Conservation (phyloP, 2,113 vertebrate genomes). For the Morone chrysops region DNA sequence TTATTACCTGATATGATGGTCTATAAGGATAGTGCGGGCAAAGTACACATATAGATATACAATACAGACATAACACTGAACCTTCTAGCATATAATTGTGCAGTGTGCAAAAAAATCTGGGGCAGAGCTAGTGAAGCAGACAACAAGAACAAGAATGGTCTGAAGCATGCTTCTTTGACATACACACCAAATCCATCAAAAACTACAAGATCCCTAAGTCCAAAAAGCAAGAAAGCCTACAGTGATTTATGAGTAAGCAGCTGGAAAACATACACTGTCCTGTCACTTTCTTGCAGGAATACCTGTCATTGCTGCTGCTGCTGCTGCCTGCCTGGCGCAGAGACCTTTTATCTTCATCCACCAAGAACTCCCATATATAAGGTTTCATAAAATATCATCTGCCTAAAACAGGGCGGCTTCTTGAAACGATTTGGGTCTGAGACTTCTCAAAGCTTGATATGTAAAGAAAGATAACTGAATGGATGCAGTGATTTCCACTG, state of each 20-base stretch:
- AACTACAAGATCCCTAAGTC: not conserved
- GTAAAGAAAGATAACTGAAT: not conserved
- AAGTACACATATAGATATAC: too few relatives aligned
- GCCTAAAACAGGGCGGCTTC: not conserved
- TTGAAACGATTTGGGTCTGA: not conserved
- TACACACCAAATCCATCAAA: slow-evolving; percentile 19
- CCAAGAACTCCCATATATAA: slow-evolving; percentile 4
- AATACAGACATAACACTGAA: not conserved
- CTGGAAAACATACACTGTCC: slow-evolving; percentile 10
- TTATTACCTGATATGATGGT: not conserved
- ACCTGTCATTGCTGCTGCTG: slow-evolving; percentile 33
- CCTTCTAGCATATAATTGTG: not conserved
- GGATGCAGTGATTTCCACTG: too few relatives aligned
- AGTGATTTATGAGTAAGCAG: slow-evolving; percentile 22
- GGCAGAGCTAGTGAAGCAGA: not conserved
- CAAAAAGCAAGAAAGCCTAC: not conserved
- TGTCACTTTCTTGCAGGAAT: slow-evolving; percentile 26
- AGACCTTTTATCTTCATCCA: slow-evolving; percentile 17
- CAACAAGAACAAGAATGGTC: not conserved
- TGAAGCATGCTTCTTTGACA: not conserved
- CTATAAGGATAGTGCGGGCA: too few relatives aligned
- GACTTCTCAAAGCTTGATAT: not conserved
- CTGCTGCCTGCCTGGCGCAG: not conserved
- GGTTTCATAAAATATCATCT: not conserved
- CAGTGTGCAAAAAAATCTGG: slow-evolving; percentile 4